Evolutionary conservation across 2,113 vertebrate species (phyloP).

Genomic region (Acrocephalus kingi): DNA sequence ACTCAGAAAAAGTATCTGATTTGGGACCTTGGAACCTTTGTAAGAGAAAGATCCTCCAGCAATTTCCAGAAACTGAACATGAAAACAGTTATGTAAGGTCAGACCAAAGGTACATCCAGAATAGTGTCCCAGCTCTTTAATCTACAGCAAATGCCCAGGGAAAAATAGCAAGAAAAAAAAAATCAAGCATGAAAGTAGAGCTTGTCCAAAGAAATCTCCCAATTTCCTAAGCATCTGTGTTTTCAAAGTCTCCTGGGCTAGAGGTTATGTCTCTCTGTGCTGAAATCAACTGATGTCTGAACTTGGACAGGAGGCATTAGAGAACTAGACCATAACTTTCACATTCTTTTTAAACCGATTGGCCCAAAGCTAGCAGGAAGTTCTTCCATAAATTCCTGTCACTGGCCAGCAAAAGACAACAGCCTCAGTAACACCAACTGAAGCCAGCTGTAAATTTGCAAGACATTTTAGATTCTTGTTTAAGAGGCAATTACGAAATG

Average conservation of each 20-base stretch:
- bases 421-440: not conserved
- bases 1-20: not conserved
- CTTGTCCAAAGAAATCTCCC: not conserved
- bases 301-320: not conserved
- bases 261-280: not conserved
- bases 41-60: not conserved
- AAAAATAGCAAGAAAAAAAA: not conserved
- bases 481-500: not conserved
- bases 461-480: not conserved
- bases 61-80: not conserved
- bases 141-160: not conserved
- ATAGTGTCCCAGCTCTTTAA: not conserved
- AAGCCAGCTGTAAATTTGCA: not conserved
- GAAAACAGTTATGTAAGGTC: not conserved
- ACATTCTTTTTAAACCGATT: not conserved
- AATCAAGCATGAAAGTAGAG: not conserved
- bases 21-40: not conserved
- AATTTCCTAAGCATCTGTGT: not conserved
- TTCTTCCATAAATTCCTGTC: not conserved
- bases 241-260: not conserved
- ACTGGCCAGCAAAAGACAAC: not conserved
- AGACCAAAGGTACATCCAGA: not conserved
- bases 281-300: not conserved
- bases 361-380: not conserved
- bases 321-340: not conserved